These are phyloP conservation scores for Callopanchax toddi DNA, from an alignment of 2,113 vertebrate genomes.

Conservation along the genomic window DNA sequence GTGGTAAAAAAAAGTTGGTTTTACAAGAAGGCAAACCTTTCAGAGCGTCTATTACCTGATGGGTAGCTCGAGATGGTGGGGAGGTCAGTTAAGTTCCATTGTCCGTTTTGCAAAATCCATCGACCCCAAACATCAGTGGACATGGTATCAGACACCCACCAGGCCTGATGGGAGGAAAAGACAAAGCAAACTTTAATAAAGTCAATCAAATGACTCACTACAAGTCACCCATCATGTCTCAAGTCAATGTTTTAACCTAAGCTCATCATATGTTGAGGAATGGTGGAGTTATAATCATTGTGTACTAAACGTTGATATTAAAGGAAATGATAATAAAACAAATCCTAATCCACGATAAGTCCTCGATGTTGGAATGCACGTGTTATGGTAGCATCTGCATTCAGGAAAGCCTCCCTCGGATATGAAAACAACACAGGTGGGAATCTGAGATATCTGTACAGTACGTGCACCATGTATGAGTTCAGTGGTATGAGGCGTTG, in stretches of 20 bases:
- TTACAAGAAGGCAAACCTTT: neutral
- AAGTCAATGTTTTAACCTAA: neutral
- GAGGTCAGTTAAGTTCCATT: conserved; percentile 67
- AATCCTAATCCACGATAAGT: no score
- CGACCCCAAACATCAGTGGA: conserved; percentile 76
- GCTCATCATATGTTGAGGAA: no score
- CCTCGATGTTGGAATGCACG: no score
- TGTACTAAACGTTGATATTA: no score
- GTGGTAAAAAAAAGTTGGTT: no score
- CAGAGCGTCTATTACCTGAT: conserved; percentile 46
- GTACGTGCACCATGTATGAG: neutral
- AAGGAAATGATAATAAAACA: no score
- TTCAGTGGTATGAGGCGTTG: neutral
- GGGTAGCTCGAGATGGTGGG: conserved; percentile 45
- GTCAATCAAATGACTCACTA: neutral
- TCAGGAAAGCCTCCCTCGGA: no score
- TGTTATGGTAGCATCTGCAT: no score
- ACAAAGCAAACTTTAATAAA: neutral
- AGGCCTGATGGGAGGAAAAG: conserved; percentile 59
- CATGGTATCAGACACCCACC: conserved; percentile 57
- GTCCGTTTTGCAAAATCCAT: conserved; percentile 24
- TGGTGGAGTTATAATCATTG: no score
- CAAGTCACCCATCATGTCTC: no score
- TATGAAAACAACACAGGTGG: neutral
- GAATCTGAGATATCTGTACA: conserved; percentile 19